phyloP scores from a whole-genome alignment of 2,113 vertebrate species.

The Etheostoma cragini region DNA sequence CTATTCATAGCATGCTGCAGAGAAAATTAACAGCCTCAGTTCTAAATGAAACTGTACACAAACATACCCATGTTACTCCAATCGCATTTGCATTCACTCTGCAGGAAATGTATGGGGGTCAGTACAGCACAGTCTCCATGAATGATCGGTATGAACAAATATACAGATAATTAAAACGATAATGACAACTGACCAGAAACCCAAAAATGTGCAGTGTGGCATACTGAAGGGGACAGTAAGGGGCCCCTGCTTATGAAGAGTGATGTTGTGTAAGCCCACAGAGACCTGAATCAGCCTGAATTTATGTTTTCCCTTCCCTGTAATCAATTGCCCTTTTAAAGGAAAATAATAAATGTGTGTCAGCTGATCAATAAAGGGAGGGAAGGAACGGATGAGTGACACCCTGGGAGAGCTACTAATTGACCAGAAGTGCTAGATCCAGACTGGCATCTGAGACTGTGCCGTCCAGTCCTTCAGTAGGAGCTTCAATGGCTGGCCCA shows the following conservation, averaged over 20 bases:
- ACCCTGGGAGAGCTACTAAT: constrained; percentile 64
- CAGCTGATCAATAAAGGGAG: constrained; percentile 81
- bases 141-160: not conserved
- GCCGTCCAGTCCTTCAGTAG: constrained; percentile 12
- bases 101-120: not conserved
- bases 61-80: constrained; percentile 1
- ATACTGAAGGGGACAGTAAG: constrained; percentile 28
- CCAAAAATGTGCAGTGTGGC: constrained; percentile 6
- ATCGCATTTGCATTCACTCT: constrained; percentile 12
- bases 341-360: constrained; percentile 83
- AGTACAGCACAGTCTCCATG: not conserved
- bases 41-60: constrained; percentile 7
- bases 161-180: not conserved
- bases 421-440: constrained; percentile 45
- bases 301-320: constrained; percentile 68
- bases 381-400: constrained; percentile 65
- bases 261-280: constrained; percentile 59
- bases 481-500: not conserved
- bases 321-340: constrained; percentile 84
- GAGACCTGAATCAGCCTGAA: constrained; percentile 64
- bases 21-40: constrained; percentile 44
- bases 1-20: constrained; percentile 36
- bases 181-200: not conserved
- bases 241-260: constrained; percentile 54
- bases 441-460: not conserved